phyloP scores from a whole-genome alignment of 2,797 vertebrate genomes.

The Ctenopoma kingsleyae region DNA sequence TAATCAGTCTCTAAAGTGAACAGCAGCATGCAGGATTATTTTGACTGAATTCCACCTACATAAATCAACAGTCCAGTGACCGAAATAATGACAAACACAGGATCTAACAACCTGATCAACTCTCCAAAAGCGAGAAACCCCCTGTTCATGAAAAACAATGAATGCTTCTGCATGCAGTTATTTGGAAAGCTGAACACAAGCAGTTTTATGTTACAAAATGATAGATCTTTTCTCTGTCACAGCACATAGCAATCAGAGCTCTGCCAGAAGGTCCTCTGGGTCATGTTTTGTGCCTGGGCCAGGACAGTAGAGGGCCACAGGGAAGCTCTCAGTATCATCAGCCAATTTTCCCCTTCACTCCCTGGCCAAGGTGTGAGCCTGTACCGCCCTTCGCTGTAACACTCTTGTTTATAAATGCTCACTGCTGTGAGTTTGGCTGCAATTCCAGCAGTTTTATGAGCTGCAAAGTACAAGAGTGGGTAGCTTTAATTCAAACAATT shows the following conservation, averaged over 20 bases:
- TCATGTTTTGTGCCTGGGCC: background rate
- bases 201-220: too few species aligned
- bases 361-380: slow-evolving; percentile 2
- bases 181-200: background rate
- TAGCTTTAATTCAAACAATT: too few species aligned
- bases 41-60: background rate
- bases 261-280: slow-evolving; percentile 19
- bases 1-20: slow-evolving; percentile 8
- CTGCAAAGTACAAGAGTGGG: too few species aligned
- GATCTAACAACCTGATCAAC: background rate
- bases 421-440: too few species aligned
- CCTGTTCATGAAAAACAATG: too few species aligned
- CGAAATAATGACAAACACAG: background rate
- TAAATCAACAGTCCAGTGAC: background rate
- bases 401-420: too few species aligned
- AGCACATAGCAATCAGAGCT: background rate
- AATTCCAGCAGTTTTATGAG: background rate
- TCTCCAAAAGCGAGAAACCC: background rate
- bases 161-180: too few species aligned
- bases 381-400: too few species aligned
- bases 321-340: slow-evolving; percentile 18
- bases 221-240: too few species aligned
- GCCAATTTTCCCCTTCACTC: slow-evolving; percentile 29
- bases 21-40: background rate
- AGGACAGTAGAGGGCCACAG: background rate